phyloP scores from a whole-genome alignment of 1,140 invertebrate species.

The Neodiprion pinetum region DNA sequence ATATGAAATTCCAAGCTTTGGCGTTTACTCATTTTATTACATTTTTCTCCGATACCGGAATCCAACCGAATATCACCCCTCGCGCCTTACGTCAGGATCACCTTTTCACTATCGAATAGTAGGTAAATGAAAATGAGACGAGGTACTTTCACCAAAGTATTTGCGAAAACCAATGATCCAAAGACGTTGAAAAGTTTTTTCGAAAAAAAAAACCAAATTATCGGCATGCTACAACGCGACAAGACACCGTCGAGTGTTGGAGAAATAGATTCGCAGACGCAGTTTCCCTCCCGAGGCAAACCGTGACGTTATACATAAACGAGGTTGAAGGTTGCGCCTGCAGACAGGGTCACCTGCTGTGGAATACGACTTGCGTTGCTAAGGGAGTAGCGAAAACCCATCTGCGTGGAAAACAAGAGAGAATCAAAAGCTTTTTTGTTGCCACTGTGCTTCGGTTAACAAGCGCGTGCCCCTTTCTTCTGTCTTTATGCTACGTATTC shows the following conservation, averaged over 20 bases:
- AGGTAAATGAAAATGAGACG: background rate
- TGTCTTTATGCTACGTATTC: background rate
- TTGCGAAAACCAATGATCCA: too few species aligned
- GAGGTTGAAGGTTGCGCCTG: background rate
- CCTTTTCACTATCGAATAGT: background rate
- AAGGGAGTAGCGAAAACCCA: constrained; percentile 9
- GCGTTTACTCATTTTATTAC: constrained; percentile 35
- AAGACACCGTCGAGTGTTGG: too few species aligned
- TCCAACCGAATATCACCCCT: background rate
- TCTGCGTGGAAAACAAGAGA: constrained; percentile 16
- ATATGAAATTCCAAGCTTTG: constrained; percentile 36
- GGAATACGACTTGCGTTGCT: background rate
- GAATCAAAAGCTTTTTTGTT: constrained; percentile 15
- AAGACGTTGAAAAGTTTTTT: too few species aligned
- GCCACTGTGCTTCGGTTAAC: background rate
- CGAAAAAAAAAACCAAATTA: too few species aligned
- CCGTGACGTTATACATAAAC: background rate
- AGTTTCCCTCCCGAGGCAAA: background rate
- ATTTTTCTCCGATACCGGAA: background rate
- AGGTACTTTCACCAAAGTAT: too few species aligned
- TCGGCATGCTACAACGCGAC: too few species aligned
- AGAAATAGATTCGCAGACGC: too few species aligned
- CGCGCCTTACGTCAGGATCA: too few species aligned
- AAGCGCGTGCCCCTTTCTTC: constrained; percentile 14
- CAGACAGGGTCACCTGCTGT: too few species aligned